A percentile compares a stretch with the other conserved stretches of the same genome.
Evolutionary conservation across 2,888 invertebrate genomes (phyloP).

Genomic region (Cerceris ruficornis): DNA sequence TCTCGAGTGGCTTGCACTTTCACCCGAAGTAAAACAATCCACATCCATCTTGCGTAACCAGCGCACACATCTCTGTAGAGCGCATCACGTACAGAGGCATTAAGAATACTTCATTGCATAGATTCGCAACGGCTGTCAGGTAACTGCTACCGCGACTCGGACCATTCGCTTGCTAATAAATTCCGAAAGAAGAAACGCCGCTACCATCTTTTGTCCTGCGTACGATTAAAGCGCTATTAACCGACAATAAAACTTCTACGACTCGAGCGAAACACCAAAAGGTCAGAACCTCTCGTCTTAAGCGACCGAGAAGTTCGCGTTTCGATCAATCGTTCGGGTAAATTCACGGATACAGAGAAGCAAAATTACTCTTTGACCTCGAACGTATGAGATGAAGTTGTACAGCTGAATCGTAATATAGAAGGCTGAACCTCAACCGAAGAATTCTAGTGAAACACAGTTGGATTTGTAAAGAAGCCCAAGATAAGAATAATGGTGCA

Average conservation of each 20-base stretch:
- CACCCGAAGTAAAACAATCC: background rate
- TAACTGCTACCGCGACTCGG: background rate
- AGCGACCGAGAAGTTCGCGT: slow-evolving; percentile 1
- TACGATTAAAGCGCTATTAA: slow-evolving; percentile 1
- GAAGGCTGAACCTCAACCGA: too few relatives aligned
- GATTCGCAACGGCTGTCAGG: slow-evolving; percentile 6
- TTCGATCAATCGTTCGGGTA: background rate
- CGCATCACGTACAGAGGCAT: background rate
- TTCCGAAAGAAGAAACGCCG: background rate
- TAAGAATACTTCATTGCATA: background rate
- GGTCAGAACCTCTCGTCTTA: background rate
- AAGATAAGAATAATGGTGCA: too few relatives aligned
- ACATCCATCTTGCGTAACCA: background rate
- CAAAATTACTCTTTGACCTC: too few relatives aligned
- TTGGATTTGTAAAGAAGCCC: too few relatives aligned
- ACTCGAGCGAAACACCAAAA: background rate
- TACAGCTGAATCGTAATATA: too few relatives aligned
- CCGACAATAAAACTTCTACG: slow-evolving; percentile 3
- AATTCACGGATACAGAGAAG: too few relatives aligned
- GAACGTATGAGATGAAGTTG: too few relatives aligned
- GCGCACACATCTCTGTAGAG: too few relatives aligned
- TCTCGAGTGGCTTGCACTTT: background rate
- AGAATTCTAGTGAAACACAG: too few relatives aligned
- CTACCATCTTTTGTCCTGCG: background rate
- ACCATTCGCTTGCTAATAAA: background rate